Conservation (phyloP, 2,888 invertebrate species). For the Prosapia bicincta region DNA sequence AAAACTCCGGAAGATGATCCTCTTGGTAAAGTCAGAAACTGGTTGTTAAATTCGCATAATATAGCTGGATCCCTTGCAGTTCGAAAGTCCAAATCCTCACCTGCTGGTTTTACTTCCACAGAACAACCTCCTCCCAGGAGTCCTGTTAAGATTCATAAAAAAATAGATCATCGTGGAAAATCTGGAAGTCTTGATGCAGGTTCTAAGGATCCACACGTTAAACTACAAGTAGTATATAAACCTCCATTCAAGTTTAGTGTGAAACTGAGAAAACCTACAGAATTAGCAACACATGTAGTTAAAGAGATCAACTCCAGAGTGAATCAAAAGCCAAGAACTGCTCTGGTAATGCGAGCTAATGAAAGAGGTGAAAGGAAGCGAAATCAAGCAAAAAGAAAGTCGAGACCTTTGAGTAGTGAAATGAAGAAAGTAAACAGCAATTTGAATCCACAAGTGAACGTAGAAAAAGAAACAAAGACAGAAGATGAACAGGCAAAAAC, state of each 20-base stretch:
- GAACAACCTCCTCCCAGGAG: slow-evolving; percentile 3
- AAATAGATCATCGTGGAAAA: slow-evolving; percentile 36
- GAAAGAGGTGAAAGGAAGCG: slow-evolving; percentile 28
- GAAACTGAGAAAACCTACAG: slow-evolving; percentile 52
- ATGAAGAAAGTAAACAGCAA: slow-evolving; percentile 2
- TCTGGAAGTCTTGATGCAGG: slow-evolving; percentile 22
- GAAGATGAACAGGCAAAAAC: background rate
- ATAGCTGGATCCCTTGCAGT: slow-evolving; percentile 50
- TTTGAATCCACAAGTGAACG: no score
- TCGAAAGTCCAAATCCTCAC: slow-evolving; percentile 82
- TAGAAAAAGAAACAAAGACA: background rate
- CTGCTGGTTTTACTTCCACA: slow-evolving; percentile 56
- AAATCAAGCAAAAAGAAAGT: slow-evolving; percentile 32
- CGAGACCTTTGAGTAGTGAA: slow-evolving; percentile 17
- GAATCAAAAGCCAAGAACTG: slow-evolving; percentile 28
- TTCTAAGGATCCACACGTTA: slow-evolving; percentile 55
- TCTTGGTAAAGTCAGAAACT: slow-evolving; percentile 79
- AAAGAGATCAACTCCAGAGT: slow-evolving; percentile 37
- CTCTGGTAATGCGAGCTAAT: slow-evolving; percentile 30
- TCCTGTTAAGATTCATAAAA: slow-evolving; percentile 23
- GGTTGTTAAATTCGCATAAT: slow-evolving; percentile 71
- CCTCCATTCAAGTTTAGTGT: slow-evolving; percentile 85
- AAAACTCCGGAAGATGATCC: slow-evolving; percentile 51
- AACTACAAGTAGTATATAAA: slow-evolving; percentile 81
- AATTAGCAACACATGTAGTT: slow-evolving; percentile 37